Evolutionary conservation across 2,797 vertebrate species (phyloP).

Genomic region (Danionella dracula): DNA sequence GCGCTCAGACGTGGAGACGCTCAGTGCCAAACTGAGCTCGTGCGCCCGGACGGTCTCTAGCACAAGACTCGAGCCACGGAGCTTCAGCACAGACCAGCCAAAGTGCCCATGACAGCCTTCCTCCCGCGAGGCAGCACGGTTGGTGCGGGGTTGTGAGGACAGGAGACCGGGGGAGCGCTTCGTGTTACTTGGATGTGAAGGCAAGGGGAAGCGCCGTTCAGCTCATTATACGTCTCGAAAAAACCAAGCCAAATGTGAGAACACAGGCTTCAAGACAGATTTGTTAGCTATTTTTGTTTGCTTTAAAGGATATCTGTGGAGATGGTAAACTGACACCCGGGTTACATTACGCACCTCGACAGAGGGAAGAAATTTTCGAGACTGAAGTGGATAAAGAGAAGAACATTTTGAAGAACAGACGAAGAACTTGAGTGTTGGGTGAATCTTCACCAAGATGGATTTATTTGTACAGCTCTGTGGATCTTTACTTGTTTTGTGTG

Average conservation of each 20-base stretch:
- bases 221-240: constrained; percentile 21
- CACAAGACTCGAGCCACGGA: constrained; percentile 16
- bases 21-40: constrained; percentile 33
- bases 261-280: not conserved
- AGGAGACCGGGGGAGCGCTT: constrained; percentile 7
- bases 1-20: constrained; percentile 31
- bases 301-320: not conserved
- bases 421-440: constrained; percentile 35
- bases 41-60: constrained; percentile 19
- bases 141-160: constrained; percentile 5
- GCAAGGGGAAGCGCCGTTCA: constrained; percentile 11
- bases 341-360: constrained; percentile 6
- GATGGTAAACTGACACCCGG: constrained; percentile 7
- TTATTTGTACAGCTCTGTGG: constrained; percentile 64
- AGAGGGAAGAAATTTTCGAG: constrained; percentile 8
- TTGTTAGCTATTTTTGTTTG: not conserved
- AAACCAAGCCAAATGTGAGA: constrained; percentile 9
- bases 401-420: constrained; percentile 18
- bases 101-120: not conserved
- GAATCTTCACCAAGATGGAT: constrained; percentile 67
- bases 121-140: not conserved
- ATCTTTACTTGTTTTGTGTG: constrained; percentile 66
- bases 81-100: constrained; percentile 10
- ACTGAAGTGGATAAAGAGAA: constrained; percentile 38
- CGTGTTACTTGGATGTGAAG: constrained; percentile 34